phyloP scores from a whole-genome alignment of 2,888 invertebrate genomes.

The Megalurothrips usitatus region DNA sequence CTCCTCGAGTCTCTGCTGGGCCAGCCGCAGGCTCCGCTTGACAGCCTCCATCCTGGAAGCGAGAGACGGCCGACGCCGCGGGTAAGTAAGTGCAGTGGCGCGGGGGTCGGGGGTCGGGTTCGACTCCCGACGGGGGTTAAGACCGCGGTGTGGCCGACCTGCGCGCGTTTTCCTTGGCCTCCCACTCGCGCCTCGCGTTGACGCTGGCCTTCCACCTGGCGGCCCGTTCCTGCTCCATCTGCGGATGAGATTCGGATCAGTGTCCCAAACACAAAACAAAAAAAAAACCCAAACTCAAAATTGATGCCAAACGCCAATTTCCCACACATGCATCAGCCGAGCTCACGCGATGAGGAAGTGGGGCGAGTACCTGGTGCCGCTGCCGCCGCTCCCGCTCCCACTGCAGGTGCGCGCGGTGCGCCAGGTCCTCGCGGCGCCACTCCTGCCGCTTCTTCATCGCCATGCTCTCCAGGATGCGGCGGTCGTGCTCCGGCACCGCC shows the following conservation, averaged over 20 bases:
- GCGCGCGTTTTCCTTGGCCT: slow-evolving; percentile 7
- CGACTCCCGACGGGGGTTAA: too few relatives aligned
- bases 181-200: neutral
- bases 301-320: too few relatives aligned
- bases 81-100: too few relatives aligned
- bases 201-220: slow-evolving; percentile 7
- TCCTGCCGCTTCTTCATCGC: slow-evolving; percentile 51
- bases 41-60: slow-evolving; percentile 11
- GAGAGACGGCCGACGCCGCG: neutral
- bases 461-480: slow-evolving; percentile 50
- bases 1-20: neutral
- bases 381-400: slow-evolving; percentile 51
- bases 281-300: too few relatives aligned
- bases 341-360: too few relatives aligned
- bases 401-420: slow-evolving; percentile 50
- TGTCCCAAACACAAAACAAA: too few relatives aligned
- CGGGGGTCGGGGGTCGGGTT: too few relatives aligned
- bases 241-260: neutral
- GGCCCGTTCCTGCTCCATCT: neutral
- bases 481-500: slow-evolving; percentile 49
- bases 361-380: slow-evolving; percentile 37
- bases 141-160: neutral
- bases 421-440: slow-evolving; percentile 48
- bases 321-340: too few relatives aligned
- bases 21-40: slow-evolving; percentile 9